Percentiles rank a stretch among this genome's conserved stretches.
These are phyloP conservation scores for Spinibarbus caldwelli DNA, from an alignment of 2,797 vertebrate species.

Conservation along the genomic window DNA sequence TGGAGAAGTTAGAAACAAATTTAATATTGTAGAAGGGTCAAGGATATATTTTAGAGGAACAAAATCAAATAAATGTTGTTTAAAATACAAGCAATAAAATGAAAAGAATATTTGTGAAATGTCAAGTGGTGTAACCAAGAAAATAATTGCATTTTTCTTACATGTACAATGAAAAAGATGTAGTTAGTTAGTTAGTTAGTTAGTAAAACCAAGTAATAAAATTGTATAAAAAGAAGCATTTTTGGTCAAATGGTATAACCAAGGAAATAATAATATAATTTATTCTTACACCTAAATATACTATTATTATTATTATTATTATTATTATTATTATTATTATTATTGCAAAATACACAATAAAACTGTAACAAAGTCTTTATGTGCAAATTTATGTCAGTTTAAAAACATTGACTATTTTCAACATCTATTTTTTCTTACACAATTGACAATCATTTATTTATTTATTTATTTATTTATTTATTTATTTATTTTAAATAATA, in stretches of 20 bases:
- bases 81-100: not conserved
- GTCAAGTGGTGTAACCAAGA: not conserved
- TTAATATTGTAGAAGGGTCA: not conserved
- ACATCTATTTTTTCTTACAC: too few species aligned
- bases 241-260: not conserved
- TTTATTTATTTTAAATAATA: too few species aligned
- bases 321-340: not conserved
- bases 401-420: too few species aligned
- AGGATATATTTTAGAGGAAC: not conserved
- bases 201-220: not conserved
- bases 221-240: not conserved
- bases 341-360: not conserved
- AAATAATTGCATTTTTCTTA: not conserved
- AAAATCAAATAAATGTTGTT: not conserved
- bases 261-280: not conserved
- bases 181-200: not conserved
- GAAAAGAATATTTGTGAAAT: not conserved
- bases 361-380: not conserved
- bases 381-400: not conserved
- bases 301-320: not conserved
- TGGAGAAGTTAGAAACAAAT: not conserved
- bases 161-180: not conserved
- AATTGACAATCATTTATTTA: not conserved
- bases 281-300: not conserved
- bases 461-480: not conserved